Evolutionary conservation across 2,888 invertebrate genomes (phyloP), one percentile per base, ranked within the genome.

Genomic region (Ochropacha duplaris): DNA sequence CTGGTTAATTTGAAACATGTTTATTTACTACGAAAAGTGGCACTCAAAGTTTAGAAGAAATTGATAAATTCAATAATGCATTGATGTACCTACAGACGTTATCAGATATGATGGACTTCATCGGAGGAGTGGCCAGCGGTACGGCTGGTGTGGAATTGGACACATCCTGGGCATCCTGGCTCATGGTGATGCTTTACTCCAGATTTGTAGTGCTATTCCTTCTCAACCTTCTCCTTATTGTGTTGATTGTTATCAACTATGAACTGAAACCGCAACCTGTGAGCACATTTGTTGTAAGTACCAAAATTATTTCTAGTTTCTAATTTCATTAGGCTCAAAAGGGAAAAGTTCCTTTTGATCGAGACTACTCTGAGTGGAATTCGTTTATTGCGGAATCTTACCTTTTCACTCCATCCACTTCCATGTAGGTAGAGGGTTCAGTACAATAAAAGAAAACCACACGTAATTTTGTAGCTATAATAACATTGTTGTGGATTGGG

Each of bases 131-230:
- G 0, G 77, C 71, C 0, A 88, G 81, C 22, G 90, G 89, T 0
- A 65, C 76, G 0, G 84, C 81, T 0, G 78, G 72, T 31, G 61
- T 61, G 1, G 64, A 77, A 3, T 60, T 88, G 4, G 71, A 83
- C 67, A 89, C 90, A 0, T 56, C 74, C 0, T 77, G 79, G 79
- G 81, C 91, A 0, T 74, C 94, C 0, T 86, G 93, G 76, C 64
- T 89, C 9, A 89, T 94, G 86, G 87, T 87, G 3, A 76, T 92
- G 12, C 54, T 94, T 2, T 93, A 92, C 68, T 88, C 90, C 0
- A 86, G 94, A 24, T 83, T 93, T 49, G 82, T 85, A 2, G 57
- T 93, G 0, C 75, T 94, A 28, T 92, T 94, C 78, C 24, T 92
- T 11, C 57, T 93, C n/a, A 94, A 94, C 61, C 67, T 94, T 0